Conservation (phyloP, 1,140 invertebrate species). For the Muscidifurax raptorellus region DNA sequence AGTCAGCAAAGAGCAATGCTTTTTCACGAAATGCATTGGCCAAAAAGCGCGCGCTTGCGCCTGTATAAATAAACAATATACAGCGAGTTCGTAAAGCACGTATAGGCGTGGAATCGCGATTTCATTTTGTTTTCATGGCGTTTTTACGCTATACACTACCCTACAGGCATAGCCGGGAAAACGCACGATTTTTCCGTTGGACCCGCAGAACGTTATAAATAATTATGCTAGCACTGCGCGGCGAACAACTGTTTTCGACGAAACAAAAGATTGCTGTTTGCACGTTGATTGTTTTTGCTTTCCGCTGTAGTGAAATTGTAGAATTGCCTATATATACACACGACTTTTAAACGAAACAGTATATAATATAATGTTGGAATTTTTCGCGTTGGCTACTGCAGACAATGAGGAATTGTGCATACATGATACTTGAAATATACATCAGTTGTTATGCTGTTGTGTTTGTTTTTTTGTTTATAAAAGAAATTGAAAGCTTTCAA, state of each 20-base stretch:
- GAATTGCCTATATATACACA: no score
- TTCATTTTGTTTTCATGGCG: constrained; percentile 34
- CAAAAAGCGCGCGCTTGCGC: not conserved
- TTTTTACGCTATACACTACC: constrained; percentile 29
- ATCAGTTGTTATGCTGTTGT: no score
- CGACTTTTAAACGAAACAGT: no score
- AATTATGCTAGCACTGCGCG: constrained; percentile 22
- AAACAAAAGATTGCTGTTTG: constrained; percentile 34
- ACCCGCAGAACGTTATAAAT: constrained; percentile 32
- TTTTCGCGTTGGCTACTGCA: no score
- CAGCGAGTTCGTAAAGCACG: constrained; percentile 32
- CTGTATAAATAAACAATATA: constrained; percentile 47
- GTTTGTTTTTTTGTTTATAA: no score
- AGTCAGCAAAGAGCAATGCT: constrained; percentile 34
- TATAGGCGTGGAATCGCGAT: constrained; percentile 9
- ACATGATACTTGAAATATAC: no score
- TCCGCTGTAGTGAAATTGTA: not conserved
- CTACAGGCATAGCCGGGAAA: not conserved
- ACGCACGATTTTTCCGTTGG: constrained; percentile 33
- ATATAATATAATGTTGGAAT: no score
- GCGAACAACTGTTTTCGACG: constrained; percentile 25
- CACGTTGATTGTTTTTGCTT: not conserved
- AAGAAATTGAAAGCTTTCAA: no score
- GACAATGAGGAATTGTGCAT: no score
- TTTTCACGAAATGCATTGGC: constrained; percentile 22